Evolutionary conservation across 2,797 vertebrate genomes (phyloP).

Genomic region (Pteronotus mesoamericanus): DNA sequence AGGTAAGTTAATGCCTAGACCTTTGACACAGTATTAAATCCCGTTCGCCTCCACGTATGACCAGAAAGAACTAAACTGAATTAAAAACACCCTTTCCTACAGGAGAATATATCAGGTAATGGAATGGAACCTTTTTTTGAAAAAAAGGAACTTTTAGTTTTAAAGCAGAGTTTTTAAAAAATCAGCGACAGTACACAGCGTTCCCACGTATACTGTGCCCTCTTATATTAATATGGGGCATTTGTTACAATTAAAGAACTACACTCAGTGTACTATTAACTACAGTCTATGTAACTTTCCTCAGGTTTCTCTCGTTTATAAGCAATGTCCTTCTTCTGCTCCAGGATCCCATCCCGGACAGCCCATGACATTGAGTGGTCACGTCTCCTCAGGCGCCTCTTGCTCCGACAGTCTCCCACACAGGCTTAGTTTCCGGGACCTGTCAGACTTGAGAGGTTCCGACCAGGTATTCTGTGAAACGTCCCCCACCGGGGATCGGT

Average conservation of each 20-base stretch:
- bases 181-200: neutral
- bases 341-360: neutral
- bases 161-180: neutral
- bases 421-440: neutral
- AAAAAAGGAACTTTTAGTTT: constrained; percentile 21
- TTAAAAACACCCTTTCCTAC: neutral
- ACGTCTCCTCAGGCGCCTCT: neutral
- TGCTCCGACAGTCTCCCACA: neutral
- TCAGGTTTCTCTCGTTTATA: neutral
- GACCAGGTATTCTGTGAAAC: neutral
- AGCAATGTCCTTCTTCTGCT: neutral
- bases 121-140: neutral
- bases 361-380: neutral
- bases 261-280: neutral
- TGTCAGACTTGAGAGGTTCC: neutral
- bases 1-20: constrained; percentile 41
- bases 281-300: neutral
- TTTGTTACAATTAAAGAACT: neutral
- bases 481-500: neutral
- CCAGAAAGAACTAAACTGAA: constrained; percentile 4
- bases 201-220: neutral
- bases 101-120: constrained; percentile 51
- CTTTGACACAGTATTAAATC: constrained; percentile 40
- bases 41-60: neutral
- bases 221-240: too few relatives aligned